Base-by-base conservation (phyloP, 2,113 vertebrate genomes). In the Camelus dromedarius region DNA sequence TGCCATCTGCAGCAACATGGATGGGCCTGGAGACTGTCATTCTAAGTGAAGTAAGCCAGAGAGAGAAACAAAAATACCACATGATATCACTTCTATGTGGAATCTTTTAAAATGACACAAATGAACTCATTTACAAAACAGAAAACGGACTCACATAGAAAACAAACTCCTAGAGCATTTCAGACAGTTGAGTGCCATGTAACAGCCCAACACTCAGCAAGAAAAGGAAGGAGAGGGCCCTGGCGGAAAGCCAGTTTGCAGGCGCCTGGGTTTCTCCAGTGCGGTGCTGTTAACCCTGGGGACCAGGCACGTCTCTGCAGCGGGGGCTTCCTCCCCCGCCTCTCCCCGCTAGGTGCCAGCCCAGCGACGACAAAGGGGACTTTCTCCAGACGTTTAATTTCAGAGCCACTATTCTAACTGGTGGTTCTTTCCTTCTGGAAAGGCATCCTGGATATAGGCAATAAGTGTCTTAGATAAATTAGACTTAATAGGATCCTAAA, bases 251-350 rank as follows among this genome's bases (percentile, higher is more conserved):
- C 73, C 5, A 7, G 38, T 5, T 24, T 54, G 62, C 8, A 38
- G 72, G 38, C 38, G 16, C 6, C 4, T 24, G 0, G 15, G 42
- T 22, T 42, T 42, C 62, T 60, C n/a, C 20, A 30, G 3, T 1
- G 16, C 0, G 4, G 35, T 10, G 3, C 28, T 10, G 8, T 22
- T 15, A 35, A 14, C 56, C 13, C 52, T 22, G 4, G 15, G 24
- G 10, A 30, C 52, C 46, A 19, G 56, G 18, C 22, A 9, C 2
- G 15, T 38, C 38, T n/a, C 42, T 35, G 26, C 9, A 50, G 66
- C 12, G 48, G 48, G 30, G 50, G 42, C 80, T 20, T 69, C 6
- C 0, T n/a, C 22, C 77, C 77, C 82, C 35, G 20, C 46, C 46
- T 58, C 70, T 79, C 10, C 50, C 13, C 4, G 26, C 38, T 28